Conservation (phyloP, 2,113 vertebrate genomes). For the Hippolais icterina region DNA sequence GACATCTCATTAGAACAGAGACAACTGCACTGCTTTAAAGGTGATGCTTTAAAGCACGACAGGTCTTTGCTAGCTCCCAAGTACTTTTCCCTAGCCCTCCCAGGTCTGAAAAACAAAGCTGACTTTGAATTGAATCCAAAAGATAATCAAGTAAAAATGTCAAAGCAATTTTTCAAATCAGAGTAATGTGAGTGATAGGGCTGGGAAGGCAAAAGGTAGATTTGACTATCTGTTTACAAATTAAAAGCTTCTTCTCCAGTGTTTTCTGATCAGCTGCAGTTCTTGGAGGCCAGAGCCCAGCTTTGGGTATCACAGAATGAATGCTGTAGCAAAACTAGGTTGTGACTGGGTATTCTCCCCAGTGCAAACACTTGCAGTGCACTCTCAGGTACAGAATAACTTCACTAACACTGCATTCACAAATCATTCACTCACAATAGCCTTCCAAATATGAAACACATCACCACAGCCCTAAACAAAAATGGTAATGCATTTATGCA, state of each 20-base stretch:
- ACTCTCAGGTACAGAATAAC: not conserved
- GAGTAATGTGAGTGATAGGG: not conserved
- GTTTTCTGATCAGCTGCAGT: not conserved
- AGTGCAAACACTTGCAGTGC: not conserved
- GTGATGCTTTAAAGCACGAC: not conserved
- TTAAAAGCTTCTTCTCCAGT: not conserved
- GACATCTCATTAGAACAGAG: not conserved
- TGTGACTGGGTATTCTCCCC: not conserved
- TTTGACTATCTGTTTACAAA: not conserved
- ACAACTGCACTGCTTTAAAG: not conserved
- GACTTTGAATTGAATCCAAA: constrained; percentile 29
- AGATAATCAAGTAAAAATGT: constrained; percentile 40
- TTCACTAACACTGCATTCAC: not conserved
- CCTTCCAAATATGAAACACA: not conserved
- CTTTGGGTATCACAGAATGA: not conserved
- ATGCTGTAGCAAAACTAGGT: not conserved
- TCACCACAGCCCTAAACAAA: not conserved
- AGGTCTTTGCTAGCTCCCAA: not conserved
- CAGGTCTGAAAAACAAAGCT: not conserved
- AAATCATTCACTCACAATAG: rapidly evolving
- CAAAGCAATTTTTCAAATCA: constrained; percentile 19
- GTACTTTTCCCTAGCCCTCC: not conserved
- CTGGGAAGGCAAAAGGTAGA: not conserved
- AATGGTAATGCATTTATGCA: not conserved
- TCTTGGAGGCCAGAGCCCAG: not conserved